phyloP scores from a whole-genome alignment of 2,113 vertebrate species.

The Lasiurus borealis region DNA sequence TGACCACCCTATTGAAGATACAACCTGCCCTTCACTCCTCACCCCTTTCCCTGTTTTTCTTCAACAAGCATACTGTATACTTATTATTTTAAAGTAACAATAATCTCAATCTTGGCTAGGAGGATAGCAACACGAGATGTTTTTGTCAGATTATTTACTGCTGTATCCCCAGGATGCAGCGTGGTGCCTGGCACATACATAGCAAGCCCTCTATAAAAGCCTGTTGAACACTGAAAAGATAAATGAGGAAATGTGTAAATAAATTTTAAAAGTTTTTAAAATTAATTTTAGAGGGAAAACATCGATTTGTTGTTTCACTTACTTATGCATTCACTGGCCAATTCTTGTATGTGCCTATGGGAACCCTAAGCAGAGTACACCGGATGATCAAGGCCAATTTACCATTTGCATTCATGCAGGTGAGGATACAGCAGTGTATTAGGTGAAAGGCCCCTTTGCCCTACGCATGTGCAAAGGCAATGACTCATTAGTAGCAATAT shows the following conservation, averaged over 20 bases:
- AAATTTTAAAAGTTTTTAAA: no score
- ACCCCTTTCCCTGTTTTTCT: neutral
- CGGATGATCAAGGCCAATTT: no score
- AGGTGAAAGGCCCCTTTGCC: no score
- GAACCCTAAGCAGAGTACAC: no score
- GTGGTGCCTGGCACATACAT: rapidly evolving
- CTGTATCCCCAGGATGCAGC: rapidly evolving
- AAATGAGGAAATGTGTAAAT: neutral
- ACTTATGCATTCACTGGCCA: no score
- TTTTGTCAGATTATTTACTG: neutral
- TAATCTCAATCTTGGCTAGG: neutral
- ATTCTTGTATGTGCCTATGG: no score
- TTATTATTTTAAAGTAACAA: neutral
- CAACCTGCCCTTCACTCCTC: neutral
- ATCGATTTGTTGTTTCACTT: no score
- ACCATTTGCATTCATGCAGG: no score
- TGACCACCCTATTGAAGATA: neutral
- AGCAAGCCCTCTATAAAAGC: neutral
- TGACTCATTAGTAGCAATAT: no score
- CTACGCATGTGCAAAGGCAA: no score
- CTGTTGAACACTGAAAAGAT: neutral
- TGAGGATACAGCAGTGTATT: no score
- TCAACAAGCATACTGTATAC: neutral
- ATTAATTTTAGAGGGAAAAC: no score
- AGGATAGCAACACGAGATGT: rapidly evolving